Conservation (phyloP, 2,113 vertebrate species). For the Vulpes lagopus region DNA sequence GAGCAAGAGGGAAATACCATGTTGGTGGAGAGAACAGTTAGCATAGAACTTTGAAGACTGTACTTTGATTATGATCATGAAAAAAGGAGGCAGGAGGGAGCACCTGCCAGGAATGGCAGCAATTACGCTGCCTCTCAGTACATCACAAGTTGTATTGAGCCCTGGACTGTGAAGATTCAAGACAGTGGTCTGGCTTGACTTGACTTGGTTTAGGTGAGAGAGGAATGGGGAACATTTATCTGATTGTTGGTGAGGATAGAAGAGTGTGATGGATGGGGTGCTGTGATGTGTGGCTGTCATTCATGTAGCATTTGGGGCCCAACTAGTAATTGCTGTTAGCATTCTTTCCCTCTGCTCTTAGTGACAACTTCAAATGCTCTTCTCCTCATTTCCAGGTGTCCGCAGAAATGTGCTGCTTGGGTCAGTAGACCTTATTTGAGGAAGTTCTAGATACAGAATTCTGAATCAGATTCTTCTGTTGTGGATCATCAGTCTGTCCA, state of each 20-base stretch:
- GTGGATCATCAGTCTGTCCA: background rate
- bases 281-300: background rate
- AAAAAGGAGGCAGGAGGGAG: background rate
- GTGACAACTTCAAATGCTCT: background rate
- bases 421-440: conserved; percentile 1
- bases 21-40: background rate
- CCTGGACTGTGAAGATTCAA: background rate
- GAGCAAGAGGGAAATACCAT: background rate
- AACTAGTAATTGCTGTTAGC: background rate
- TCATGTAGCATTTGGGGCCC: background rate
- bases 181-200: background rate
- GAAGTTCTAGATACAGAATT: background rate
- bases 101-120: background rate
- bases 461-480: conserved; percentile 9
- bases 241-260: background rate
- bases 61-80: background rate
- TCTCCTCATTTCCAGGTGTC: background rate
- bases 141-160: background rate
- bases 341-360: background rate
- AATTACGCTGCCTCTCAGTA: background rate
- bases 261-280: background rate
- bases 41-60: background rate
- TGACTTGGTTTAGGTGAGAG: background rate
- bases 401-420: background rate
- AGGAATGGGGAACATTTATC: background rate